Evolutionary conservation across 2,888 invertebrate genomes (phyloP).

Genomic region (Cryptus armator): DNA sequence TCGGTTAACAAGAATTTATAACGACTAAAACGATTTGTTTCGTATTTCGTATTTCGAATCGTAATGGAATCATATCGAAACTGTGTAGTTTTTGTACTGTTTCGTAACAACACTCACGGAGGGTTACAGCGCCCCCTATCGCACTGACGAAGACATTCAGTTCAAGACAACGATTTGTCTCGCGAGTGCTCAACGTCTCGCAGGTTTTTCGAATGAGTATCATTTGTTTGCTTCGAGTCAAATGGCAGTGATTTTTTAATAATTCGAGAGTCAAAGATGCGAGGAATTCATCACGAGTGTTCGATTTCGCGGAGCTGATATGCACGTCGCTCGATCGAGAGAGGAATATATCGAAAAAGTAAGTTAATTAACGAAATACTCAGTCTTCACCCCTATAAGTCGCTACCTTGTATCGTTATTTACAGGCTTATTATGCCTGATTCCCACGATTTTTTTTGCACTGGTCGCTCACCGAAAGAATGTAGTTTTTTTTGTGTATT

Average conservation of each 20-base stretch:
- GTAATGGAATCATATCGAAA: background rate
- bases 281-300: background rate
- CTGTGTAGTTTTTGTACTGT: constrained; percentile 19
- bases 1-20: background rate
- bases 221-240: background rate
- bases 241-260: constrained; percentile 15
- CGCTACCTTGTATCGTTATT: background rate
- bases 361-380: background rate
- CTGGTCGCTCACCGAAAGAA: background rate
- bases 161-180: background rate
- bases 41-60: background rate
- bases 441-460: background rate
- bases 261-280: background rate
- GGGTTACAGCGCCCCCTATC: constrained; percentile 11
- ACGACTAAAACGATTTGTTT: background rate
- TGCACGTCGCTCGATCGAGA: background rate
- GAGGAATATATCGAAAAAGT: background rate
- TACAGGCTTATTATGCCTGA: background rate
- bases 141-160: background rate
- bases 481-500: background rate
- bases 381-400: background rate
- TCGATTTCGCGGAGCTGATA: background rate
- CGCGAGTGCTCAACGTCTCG: background rate
- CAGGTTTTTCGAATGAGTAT: constrained; percentile 10
- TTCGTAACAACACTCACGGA: background rate